phyloP scores from a whole-genome alignment of 1,140 invertebrate species.

The Papilio machaon region DNA sequence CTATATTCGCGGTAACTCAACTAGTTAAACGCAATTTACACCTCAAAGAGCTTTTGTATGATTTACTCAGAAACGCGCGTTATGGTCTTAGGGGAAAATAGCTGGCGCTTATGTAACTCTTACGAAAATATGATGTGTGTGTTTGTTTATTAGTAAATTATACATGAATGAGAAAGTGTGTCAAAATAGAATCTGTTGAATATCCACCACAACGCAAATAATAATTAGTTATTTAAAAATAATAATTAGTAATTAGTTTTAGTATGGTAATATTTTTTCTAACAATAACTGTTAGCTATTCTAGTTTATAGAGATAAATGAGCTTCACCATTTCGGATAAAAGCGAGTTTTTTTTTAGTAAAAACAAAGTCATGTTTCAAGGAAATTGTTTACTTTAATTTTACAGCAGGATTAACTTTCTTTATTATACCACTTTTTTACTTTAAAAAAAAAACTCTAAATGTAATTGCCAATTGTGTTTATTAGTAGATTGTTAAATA shows the following conservation, averaged over 20 bases:
- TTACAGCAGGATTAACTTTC: background rate
- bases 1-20: background rate
- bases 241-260: too few relatives aligned
- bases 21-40: slow-evolving; percentile 23
- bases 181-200: background rate
- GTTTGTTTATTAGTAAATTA: slow-evolving; percentile 5
- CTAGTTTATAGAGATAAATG: background rate
- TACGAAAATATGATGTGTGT: slow-evolving; percentile 16
- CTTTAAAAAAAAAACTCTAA: background rate
- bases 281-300: background rate
- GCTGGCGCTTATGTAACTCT: slow-evolving; percentile 12
- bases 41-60: slow-evolving; percentile 9
- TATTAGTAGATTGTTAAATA: background rate
- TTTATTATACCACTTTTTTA: background rate
- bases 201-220: background rate
- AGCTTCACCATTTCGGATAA: too few relatives aligned
- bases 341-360: background rate
- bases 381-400: background rate
- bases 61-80: background rate
- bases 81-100: background rate
- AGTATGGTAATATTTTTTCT: too few relatives aligned
- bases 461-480: background rate
- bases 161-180: slow-evolving; percentile 8
- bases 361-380: background rate
- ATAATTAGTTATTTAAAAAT: too few relatives aligned